These are phyloP conservation scores for Eublepharis macularius DNA, from an alignment of 2,113 vertebrate species.

Conservation along the genomic window DNA sequence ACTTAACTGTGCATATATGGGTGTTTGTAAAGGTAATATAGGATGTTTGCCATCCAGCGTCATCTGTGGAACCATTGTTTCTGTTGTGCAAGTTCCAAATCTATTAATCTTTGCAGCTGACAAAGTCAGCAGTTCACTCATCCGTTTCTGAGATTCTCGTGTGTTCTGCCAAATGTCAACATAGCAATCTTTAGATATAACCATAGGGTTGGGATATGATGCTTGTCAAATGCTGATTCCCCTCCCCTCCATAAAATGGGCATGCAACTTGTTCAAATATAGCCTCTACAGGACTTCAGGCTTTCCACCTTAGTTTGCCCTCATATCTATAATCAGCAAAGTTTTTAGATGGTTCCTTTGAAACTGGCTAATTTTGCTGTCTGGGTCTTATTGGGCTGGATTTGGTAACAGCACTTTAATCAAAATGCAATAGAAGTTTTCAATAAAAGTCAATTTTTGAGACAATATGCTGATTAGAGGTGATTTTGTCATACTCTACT, in stretches of 20 bases:
- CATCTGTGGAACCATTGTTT: conserved; percentile 60
- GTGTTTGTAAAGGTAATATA: conserved; percentile 33
- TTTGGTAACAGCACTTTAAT: not conserved
- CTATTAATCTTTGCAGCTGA: conserved; percentile 47
- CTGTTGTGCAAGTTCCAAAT: conserved; percentile 40
- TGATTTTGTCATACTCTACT: not conserved
- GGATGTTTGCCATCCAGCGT: conserved; percentile 64
- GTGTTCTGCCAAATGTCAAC: conserved; percentile 12
- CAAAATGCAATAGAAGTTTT: not conserved
- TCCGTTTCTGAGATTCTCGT: conserved; percentile 25
- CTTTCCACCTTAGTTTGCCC: not conserved
- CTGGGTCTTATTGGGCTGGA: not conserved
- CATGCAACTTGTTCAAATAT: not conserved
- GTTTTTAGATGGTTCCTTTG: not conserved
- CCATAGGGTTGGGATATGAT: conserved; percentile 12
- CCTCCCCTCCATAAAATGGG: not conserved
- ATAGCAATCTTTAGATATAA: not conserved
- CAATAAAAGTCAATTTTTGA: not conserved
- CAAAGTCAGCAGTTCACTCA: conserved; percentile 44
- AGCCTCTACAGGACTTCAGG: not conserved
- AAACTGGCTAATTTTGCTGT: not conserved
- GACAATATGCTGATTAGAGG: not conserved
- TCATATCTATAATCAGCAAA: not conserved
- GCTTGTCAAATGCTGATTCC: not conserved
- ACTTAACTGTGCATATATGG: conserved; percentile 37